A percentile compares a stretch with the other conserved stretches of the same genome.
These are phyloP conservation scores for Orientallactaga sibirica DNA, from an alignment of 2,797 vertebrate genomes.

Conservation along the genomic window DNA sequence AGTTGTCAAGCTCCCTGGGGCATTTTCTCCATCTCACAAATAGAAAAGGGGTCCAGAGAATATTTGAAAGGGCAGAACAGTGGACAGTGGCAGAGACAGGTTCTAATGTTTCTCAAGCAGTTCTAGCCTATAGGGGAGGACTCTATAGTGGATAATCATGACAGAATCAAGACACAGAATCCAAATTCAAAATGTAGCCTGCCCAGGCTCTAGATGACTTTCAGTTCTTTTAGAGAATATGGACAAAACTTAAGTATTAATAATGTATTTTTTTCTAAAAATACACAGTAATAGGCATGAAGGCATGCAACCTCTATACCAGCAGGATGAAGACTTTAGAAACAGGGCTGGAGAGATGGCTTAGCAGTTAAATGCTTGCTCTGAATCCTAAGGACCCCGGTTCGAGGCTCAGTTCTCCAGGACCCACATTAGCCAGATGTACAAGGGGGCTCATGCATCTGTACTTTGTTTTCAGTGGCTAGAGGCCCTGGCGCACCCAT, in stretches of 20 bases:
- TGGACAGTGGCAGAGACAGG: accelerated
- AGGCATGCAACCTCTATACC: not conserved
- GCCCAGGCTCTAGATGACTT: not conserved
- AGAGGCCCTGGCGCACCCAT: too few relatives aligned
- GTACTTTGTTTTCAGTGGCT: too few relatives aligned
- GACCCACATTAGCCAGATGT: too few relatives aligned
- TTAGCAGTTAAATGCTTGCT: too few relatives aligned
- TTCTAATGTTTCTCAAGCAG: not conserved
- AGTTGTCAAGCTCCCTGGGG: not conserved
- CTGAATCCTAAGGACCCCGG: too few relatives aligned
- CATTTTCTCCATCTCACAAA: not conserved
- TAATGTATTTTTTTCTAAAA: not conserved
- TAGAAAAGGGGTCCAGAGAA: too few relatives aligned
- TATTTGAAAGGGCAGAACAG: not conserved
- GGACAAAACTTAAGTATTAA: not conserved
- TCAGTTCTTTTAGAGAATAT: not conserved
- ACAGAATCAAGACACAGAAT: accelerated
- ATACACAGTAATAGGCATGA: not conserved
- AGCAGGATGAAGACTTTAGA: not conserved
- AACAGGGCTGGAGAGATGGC: too few relatives aligned
- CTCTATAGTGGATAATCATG: not conserved
- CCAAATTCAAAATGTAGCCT: not conserved
- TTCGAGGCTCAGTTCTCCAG: too few relatives aligned
- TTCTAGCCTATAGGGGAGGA: not conserved
- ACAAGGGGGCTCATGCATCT: too few relatives aligned